Conservation (phyloP, 2,888 invertebrate genomes). For the Pedicia rivosa region DNA sequence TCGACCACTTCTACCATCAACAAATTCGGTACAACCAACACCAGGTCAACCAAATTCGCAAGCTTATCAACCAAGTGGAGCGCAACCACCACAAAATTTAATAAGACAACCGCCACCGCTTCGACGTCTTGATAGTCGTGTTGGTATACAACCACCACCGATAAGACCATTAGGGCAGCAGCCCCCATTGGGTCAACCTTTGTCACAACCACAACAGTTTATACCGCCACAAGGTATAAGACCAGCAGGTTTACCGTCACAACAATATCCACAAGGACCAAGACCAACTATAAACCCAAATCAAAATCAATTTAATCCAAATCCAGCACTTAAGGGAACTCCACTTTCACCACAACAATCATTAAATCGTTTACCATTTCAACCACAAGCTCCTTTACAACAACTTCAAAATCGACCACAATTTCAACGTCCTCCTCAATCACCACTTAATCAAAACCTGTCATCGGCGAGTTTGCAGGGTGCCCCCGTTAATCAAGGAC, state of each 20-base stretch:
- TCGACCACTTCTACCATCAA: slow-evolving; percentile 20
- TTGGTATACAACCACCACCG: slow-evolving; percentile 16
- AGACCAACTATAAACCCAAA: slow-evolving; percentile 2
- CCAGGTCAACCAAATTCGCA: slow-evolving; percentile 8
- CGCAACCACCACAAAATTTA: slow-evolving; percentile 5
- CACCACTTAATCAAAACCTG: slow-evolving; percentile 3
- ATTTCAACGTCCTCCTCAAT: slow-evolving; percentile 14
- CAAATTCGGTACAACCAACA: slow-evolving; percentile 6
- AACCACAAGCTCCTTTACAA: slow-evolving; percentile 13
- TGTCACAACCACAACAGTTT: slow-evolving; percentile 11
- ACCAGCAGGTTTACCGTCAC: not conserved
- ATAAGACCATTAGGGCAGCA: slow-evolving; percentile 11
- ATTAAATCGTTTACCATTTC: slow-evolving; percentile 17
- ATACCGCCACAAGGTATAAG: not conserved
- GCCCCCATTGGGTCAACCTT: slow-evolving; percentile 8
- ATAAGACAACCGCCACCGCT: slow-evolving; percentile 3
- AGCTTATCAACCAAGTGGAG: not conserved
- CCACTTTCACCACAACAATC: slow-evolving; percentile 12
- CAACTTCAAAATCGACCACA: slow-evolving; percentile 19
- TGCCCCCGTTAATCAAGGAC: slow-evolving; percentile 1
- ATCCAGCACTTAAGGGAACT: slow-evolving; percentile 13
- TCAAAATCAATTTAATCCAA: slow-evolving; percentile 6
- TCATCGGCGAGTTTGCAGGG: no score
- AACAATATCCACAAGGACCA: slow-evolving; percentile 2
- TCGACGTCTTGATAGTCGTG: slow-evolving; percentile 3